Percentiles rank a stretch among this genome's conserved stretches.
phyloP scores from a whole-genome alignment of 2,888 invertebrate genomes.

The Timandra comae region DNA sequence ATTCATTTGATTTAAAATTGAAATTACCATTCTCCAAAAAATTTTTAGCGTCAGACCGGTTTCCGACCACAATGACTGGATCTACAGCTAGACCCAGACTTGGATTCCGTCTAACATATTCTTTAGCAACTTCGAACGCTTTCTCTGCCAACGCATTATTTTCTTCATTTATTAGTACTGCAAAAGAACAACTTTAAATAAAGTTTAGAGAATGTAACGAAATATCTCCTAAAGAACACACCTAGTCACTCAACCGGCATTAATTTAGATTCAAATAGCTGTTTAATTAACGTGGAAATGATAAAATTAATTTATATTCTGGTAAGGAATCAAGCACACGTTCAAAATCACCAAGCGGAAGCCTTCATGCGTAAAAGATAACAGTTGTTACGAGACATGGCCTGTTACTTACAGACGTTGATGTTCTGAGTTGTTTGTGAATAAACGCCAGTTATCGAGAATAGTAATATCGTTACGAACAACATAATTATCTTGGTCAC shows the following conservation, averaged over 20 bases:
- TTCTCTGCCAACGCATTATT: conserved; percentile 83
- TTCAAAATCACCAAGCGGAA: conserved; percentile 13
- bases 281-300: conserved; percentile 16
- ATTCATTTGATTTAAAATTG: no score
- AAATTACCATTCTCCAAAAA: conserved; percentile 83
- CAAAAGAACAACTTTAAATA: conserved; percentile 19
- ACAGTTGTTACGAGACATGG: conserved; percentile 6
- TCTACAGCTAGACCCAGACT: conserved; percentile 80
- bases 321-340: conserved; percentile 8
- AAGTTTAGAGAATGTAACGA: neutral
- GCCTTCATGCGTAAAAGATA: conserved; percentile 19
- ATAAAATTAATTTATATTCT: conserved; percentile 20
- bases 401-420: conserved; percentile 82
- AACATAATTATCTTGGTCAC: conserved; percentile 21
- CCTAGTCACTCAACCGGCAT: conserved; percentile 9
- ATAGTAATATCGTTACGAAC: conserved; percentile 26
- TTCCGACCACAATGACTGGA: conserved; percentile 79
- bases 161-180: conserved; percentile 86
- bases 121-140: conserved; percentile 82
- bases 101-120: conserved; percentile 82
- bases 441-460: conserved; percentile 28
- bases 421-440: conserved; percentile 83
- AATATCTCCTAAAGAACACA: neutral
- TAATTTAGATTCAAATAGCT: conserved; percentile 17
- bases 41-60: conserved; percentile 83